Evolutionary conservation across 2,113 vertebrate species (phyloP).

Genomic region (Callocephalon fimbriatum): DNA sequence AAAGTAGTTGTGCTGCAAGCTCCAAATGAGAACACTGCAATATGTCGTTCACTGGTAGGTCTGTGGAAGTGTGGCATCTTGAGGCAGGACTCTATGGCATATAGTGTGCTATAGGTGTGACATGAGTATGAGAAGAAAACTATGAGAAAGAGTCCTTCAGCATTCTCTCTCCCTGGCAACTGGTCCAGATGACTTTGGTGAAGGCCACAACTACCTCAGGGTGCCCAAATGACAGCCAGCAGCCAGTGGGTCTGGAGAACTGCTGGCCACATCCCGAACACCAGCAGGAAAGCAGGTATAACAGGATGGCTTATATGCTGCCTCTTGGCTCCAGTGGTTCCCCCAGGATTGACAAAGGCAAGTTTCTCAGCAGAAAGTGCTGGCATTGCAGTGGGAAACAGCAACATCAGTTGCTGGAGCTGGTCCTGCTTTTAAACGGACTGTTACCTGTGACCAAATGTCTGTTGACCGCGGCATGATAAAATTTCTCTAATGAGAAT

Average conservation of each 20-base stretch:
- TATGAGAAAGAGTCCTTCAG: not conserved
- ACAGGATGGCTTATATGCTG: not conserved
- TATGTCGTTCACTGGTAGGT: not conserved
- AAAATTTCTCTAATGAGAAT: constrained; percentile 36
- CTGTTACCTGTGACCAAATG: not conserved
- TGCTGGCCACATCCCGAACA: not conserved
- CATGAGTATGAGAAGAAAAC: not conserved
- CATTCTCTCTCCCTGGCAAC: not conserved
- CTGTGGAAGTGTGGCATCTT: not conserved
- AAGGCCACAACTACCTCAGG: not conserved
- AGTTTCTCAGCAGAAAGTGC: not conserved
- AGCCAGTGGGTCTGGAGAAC: rapidly evolving
- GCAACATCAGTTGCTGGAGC: not conserved
- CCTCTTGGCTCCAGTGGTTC: not conserved
- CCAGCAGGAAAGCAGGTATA: not conserved
- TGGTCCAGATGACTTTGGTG: rapidly evolving
- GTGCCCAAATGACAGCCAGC: not conserved
- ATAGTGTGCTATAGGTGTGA: not conserved
- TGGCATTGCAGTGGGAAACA: not conserved
- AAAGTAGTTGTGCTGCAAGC: not conserved
- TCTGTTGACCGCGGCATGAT: not conserved
- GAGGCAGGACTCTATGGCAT: not conserved
- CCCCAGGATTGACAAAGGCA: not conserved
- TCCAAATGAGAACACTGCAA: not conserved
- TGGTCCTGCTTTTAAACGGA: not conserved